Percentiles rank a stretch among this genome's conserved stretches.
Evolutionary conservation across 1,140 invertebrate genomes (phyloP).

Genomic region (Leptopilina clavipes): DNA sequence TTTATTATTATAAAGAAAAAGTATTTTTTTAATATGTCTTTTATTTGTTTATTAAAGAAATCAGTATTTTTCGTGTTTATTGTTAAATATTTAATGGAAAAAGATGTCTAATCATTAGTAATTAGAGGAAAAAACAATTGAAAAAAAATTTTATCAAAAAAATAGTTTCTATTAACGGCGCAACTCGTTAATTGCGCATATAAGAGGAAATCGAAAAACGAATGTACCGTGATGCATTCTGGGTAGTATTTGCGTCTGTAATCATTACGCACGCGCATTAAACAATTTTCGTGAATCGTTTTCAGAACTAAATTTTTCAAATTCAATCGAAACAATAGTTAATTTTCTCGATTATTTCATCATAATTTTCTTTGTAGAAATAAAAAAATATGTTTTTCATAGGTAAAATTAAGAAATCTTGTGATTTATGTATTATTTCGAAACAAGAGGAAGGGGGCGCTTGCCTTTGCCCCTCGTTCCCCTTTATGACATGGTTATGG

Average conservation of each 20-base stretch:
- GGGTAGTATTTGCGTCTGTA: constrained; percentile 58
- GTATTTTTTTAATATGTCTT: no score
- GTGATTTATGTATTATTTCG: neutral
- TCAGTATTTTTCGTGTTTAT: no score
- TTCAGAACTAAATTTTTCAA: neutral
- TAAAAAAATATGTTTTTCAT: neutral
- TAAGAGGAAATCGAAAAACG: constrained; percentile 21
- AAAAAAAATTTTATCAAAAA: neutral
- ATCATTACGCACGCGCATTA: neutral
- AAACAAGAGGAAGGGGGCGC: neutral
- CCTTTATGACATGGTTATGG: constrained; percentile 7
- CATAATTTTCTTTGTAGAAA: neutral
- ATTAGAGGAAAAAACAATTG: neutral
- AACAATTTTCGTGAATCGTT: neutral
- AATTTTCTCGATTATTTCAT: neutral
- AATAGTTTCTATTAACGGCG: neutral
- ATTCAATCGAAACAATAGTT: neutral
- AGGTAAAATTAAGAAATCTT: neutral
- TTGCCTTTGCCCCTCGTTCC: neutral
- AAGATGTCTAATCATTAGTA: no score
- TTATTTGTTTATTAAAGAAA: no score
- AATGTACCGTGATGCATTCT: constrained; percentile 53
- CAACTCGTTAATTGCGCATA: constrained; percentile 16
- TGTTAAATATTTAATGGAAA: no score
- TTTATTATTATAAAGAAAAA: no score